Evolutionary conservation across 2,888 invertebrate species (phyloP), one percentile per base, ranked within the genome.

Genomic region (Coleophora deauratella): DNA sequence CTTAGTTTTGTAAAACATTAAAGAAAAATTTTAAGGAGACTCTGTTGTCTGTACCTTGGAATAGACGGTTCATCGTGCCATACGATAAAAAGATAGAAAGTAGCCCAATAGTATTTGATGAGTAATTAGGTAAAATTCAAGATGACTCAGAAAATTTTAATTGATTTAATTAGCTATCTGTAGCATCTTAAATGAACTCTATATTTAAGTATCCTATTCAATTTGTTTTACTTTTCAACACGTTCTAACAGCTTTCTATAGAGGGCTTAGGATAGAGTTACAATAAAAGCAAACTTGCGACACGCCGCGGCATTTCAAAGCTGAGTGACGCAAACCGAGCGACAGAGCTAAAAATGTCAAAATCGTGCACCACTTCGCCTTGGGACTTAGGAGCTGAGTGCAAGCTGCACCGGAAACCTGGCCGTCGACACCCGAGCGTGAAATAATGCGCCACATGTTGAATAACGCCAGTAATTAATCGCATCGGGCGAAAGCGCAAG

Each of bases 381-480:
- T 70, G 70, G 64, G 21, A 21, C 21, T 21, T 21, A 6, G 21
- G 21, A 21, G 6, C 21, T 21, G 59, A 68, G 55, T 57, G 50
- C 55, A 48, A 55, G 50, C 57, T 57, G 60, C 70, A 63, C 72
- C 72, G 74, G 77, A 75, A 77, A 66, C 72, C 59, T 54, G 59
- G 42, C 59, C 55, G 59, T 55, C 63, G 62, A 57, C 41, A 34
- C 36, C 66, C 56, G 57, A 72, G 63, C 75, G 68, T 76, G 67
- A 72, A 79, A 70, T 75, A 77, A 76, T 75, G 69, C 74, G 68
- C 73, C 77, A 75, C 67, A 75, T 79, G 81, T 79, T 79, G 66
- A 70, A 75, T 73, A 77, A 74, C 68, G 71, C 66, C 55, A 55
- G 68, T 73, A 73, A 79, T 82, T 77, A 77, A 74, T 73, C 59